Conservation (phyloP, 2,888 invertebrate species). For the Philhelius pedissequus region DNA sequence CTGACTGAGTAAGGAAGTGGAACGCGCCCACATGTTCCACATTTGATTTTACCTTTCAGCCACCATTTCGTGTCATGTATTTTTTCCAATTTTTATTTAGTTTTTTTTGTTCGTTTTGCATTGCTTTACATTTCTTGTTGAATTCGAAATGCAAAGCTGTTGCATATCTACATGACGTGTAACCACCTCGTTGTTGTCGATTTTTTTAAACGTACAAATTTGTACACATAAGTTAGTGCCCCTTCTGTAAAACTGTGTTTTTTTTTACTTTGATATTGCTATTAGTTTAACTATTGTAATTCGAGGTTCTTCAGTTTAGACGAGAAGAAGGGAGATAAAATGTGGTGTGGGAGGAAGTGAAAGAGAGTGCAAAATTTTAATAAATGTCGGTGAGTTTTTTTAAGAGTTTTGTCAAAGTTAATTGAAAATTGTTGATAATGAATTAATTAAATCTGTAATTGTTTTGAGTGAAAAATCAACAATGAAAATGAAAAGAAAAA, state of each 20-base stretch:
- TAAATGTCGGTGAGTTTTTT: background rate
- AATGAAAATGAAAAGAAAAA: too few relatives aligned
- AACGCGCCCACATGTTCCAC: slow-evolving; percentile 69
- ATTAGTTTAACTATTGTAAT: slow-evolving; percentile 7
- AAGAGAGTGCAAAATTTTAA: slow-evolving; percentile 4
- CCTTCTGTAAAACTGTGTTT: slow-evolving; percentile 3
- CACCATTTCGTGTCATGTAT: background rate
- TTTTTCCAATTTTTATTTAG: background rate
- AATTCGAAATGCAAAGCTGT: background rate
- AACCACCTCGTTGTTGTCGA: slow-evolving; percentile 3
- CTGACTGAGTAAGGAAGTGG: slow-evolving; percentile 65
- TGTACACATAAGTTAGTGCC: background rate
- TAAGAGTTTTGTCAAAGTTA: background rate
- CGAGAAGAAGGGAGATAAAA: background rate
- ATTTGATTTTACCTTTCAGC: slow-evolving; percentile 30
- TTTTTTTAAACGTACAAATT: slow-evolving; percentile 33
- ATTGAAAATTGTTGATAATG: slow-evolving; percentile 5
- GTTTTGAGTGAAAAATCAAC: background rate
- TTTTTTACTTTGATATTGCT: slow-evolving; percentile 26
- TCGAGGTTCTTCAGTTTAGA: slow-evolving; percentile 45
- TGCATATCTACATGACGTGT: background rate
- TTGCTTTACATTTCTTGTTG: slow-evolving; percentile 30
- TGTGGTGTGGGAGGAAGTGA: background rate
- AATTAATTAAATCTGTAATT: background rate
- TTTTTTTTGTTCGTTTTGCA: slow-evolving; percentile 8